Evolutionary conservation across 2,888 invertebrate species (phyloP), one percentile per base, ranked within the genome.

Genomic region (Zeuzera pyrina): DNA sequence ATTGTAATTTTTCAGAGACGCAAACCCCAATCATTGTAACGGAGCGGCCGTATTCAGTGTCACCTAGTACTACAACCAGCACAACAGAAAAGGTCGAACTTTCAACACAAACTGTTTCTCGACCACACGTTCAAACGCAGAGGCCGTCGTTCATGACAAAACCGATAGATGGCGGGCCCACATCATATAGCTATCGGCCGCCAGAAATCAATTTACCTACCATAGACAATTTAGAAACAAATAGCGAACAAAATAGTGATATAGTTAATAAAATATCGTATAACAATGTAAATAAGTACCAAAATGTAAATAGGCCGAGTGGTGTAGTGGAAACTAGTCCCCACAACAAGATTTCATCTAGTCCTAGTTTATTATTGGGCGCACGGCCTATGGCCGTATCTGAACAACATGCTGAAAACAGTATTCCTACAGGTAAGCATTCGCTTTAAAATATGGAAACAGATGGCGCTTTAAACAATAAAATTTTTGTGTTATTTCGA

Each of bases 321-420:
- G 52, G 52, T 49, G 74, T 70, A 55, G 63, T 68, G 69, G 83
- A 81, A 72, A 61, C 84, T 79, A 84, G 84, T 84, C 84, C 78
- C 57, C 72, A 81, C 57, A 84, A 84, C 66, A 84, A 84, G 73
- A 78, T 84, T 66, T 84, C 84, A 59, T 84, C 84, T 84, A 84
- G 84, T 84, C 84, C 74, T 81, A 83, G 74, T 62, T 53, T 79
- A 71, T 60, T 78, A 46, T 52, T 68, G 41, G 81, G 79, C 47
- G 79, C 84, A 51, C 64, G 84, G 54, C 84, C 84, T 11, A 78
- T 79, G 76, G 81, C 81, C 42, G 76, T 81, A 35, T 66, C 78
- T 35, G 77, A 84, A 41, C 79, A 84, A 49, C 71, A 84, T 43
- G 50, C 67, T 30, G 84, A 84, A 40, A 83, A 84, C 50, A 83